phyloP scores from a whole-genome alignment of 2,113 vertebrate genomes.

The Otus sunia region DNA sequence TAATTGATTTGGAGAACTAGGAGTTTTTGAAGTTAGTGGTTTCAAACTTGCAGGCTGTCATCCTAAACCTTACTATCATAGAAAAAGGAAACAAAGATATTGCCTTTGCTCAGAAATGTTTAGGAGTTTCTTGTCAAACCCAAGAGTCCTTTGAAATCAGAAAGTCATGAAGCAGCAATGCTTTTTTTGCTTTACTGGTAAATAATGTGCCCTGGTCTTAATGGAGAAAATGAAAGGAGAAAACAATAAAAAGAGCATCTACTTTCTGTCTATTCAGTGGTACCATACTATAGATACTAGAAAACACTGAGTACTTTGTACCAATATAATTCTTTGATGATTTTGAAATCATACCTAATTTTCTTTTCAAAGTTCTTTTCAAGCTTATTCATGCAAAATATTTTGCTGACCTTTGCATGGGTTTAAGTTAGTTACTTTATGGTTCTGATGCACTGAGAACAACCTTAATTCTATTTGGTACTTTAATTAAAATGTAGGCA shows the following conservation, averaged over 20 bases:
- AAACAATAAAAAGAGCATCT: background rate
- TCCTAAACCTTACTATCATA: background rate
- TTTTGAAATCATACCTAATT: background rate
- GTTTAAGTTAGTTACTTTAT: background rate
- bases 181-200: background rate
- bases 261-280: background rate
- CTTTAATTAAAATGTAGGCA: background rate
- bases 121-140: background rate
- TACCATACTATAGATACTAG: background rate
- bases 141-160: background rate
- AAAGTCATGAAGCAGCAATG: background rate
- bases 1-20: background rate
- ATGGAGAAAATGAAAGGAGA: background rate
- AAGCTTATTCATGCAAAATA: background rate
- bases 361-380: background rate
- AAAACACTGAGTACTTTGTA: background rate
- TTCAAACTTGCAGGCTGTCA: background rate
- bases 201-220: background rate
- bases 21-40: background rate
- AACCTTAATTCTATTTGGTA: background rate
- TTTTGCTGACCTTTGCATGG: background rate
- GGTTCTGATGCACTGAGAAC: background rate
- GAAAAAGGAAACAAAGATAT: background rate
- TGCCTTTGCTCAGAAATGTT: background rate
- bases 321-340: background rate